Evolutionary conservation across 2,797 vertebrate species (phyloP), one percentile per base, ranked within the genome.

Genomic region (Chiroxiphia lanceolata): DNA sequence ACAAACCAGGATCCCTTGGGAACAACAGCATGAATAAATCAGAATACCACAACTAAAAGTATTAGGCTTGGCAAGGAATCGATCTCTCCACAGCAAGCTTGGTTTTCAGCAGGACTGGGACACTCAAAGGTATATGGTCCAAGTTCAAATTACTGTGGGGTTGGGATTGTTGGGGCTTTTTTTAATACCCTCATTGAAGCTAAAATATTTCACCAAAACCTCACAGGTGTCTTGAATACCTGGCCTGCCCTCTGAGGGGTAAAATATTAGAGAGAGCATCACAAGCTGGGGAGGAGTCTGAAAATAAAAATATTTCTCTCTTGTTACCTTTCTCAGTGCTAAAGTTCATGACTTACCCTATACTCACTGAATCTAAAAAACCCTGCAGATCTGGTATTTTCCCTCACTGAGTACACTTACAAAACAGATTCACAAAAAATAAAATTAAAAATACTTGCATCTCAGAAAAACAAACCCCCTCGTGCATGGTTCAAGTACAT

Each of bases 41-140:
- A 86, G 79, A 78, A 48, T 48, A 88, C 47, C 61, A 89, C 25
- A 80, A 78, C 87, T 94, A 68, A 54, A 93, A 92, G 26, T 81
- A 85, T 92, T 83, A 51, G 25, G 47, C 64, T 91, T 96, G 91
- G 88, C 75, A 93, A 80, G 42, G 91, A 91, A 83, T 59, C 1
- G 3, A 51, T 51, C 59, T 68, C 76, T 83, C 50, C 10, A 13
- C 48, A 80, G 64, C 45, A 34, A 76, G 83, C 34, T 54, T 87
- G 45, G 38, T 69, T 96, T 91, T 87, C 88, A 93, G 56, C 68
- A 83, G 74, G 56, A 74, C 0, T 64, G 36, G n/a, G 48, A 29
- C 91, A 91, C 90, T 84, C 51, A n/a, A 29, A 87, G 50, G 65
- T 33, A 16, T 53, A 47, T 20, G 47, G 64, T 57, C 59, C 72